These are phyloP conservation scores for Cheilosia urbana DNA, from an alignment of 2,888 invertebrate species.

Conservation along the genomic window DNA sequence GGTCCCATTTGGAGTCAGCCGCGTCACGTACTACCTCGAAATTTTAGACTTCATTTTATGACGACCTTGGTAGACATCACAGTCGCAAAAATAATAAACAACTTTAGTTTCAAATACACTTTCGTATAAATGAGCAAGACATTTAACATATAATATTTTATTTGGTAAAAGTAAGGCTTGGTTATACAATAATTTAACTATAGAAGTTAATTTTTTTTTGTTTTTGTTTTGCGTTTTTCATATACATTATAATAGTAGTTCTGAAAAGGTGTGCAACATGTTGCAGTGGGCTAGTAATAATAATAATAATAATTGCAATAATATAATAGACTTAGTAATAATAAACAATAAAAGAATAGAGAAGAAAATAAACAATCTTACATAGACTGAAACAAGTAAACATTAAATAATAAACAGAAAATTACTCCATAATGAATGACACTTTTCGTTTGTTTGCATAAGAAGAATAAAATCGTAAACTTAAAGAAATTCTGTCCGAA, in stretches of 20 bases:
- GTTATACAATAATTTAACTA: conserved; percentile 74
- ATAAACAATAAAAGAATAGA: conserved; percentile 50
- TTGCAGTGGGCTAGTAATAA: conserved; percentile 39
- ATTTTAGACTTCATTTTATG: background rate
- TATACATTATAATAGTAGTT: conserved; percentile 49
- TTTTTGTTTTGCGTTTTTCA: conserved; percentile 10
- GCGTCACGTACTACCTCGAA: no score
- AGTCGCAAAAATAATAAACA: background rate
- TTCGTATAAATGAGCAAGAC: conserved; percentile 68
- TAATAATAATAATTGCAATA: conserved; percentile 29
- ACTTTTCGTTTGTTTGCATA: conserved; percentile 31
- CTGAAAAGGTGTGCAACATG: conserved; percentile 59
- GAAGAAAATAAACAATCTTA: conserved; percentile 53
- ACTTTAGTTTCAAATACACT: conserved; percentile 6
- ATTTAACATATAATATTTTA: conserved; percentile 74
- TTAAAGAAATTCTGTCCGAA: conserved; percentile 41
- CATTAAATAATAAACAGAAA: conserved; percentile 58
- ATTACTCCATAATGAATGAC: conserved; percentile 47
- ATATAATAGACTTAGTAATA: conserved; percentile 44
- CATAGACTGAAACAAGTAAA: conserved; percentile 60
- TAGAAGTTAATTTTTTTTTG: conserved; percentile 50
- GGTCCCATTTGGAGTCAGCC: no score
- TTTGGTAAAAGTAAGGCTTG: conserved; percentile 75
- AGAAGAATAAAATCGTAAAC: conserved; percentile 18
- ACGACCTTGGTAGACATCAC: background rate